Evolutionary conservation across 2,797 vertebrate genomes (phyloP).

Genomic region (Dendrocincla tyrannina): DNA sequence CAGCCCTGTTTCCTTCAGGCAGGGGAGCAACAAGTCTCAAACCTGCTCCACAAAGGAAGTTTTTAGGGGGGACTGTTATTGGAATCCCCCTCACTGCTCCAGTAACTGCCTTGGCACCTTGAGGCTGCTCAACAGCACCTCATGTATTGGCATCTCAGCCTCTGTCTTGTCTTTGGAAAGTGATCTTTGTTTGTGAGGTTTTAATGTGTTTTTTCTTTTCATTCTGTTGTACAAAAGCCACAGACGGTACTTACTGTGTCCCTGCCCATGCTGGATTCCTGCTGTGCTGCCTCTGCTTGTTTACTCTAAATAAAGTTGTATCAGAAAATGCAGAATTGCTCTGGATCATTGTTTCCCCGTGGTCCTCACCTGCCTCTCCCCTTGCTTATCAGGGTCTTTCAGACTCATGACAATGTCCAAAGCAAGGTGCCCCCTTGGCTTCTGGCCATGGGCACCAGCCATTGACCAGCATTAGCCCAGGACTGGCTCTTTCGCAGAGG

Average conservation of each 20-base stretch:
- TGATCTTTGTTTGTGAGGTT: neutral
- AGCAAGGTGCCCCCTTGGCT: neutral
- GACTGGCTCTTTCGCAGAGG: fast-evolving
- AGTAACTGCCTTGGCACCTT: fast-evolving
- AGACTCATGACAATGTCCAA: fast-evolving
- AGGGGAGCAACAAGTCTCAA: neutral
- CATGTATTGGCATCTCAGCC: fast-evolving
- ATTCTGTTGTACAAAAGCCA: neutral
- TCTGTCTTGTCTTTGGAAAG: neutral
- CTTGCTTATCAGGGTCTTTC: neutral
- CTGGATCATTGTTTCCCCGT: neutral
- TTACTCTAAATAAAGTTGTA: neutral
- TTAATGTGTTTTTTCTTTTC: neutral
- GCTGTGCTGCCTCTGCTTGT: neutral
- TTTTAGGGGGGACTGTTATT: neutral
- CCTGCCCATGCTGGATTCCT: fast-evolving
- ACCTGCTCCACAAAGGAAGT: fast-evolving
- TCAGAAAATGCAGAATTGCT: neutral
- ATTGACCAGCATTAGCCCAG: neutral
- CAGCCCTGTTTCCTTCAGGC: neutral
- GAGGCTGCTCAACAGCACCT: fast-evolving
- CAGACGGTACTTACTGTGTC: fast-evolving
- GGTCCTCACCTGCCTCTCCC: neutral
- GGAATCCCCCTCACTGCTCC: neutral
- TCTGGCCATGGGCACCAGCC: neutral